These are phyloP conservation scores for Tetraodon nigroviridis DNA, from an alignment of 2,113 vertebrate species.

Conservation along the genomic window DNA sequence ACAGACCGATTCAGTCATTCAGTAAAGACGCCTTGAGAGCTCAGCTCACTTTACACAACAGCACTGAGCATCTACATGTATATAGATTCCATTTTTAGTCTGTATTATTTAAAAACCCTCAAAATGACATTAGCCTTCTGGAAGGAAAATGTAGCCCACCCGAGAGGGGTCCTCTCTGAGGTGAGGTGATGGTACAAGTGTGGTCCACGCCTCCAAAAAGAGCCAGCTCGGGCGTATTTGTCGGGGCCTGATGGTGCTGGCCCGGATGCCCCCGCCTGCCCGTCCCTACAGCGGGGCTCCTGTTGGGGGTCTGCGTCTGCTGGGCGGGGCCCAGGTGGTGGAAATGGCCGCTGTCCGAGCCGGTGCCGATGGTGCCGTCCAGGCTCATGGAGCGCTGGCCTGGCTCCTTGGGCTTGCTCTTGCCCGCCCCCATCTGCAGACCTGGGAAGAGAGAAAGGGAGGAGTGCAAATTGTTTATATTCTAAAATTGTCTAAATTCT, in stretches of 20 bases:
- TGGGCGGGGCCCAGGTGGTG: constrained; percentile 73
- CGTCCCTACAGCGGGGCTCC: constrained; percentile 75
- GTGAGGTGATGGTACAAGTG: constrained; percentile 79
- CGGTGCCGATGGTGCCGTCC: constrained; percentile 79
- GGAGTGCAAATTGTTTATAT: too few species aligned
- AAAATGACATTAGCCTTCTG: background rate
- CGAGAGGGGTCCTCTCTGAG: constrained; percentile 76
- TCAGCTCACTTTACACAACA: too few species aligned
- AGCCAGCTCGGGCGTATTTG: constrained; percentile 73
- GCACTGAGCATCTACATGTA: too few species aligned
- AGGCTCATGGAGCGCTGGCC: constrained; percentile 91
- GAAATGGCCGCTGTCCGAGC: constrained; percentile 71
- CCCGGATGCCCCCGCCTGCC: constrained; percentile 76
- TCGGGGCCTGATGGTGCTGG: constrained; percentile 71
- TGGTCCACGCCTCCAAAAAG: constrained; percentile 89
- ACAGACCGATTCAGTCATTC: constrained; percentile 44
- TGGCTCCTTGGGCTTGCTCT: constrained; percentile 93
- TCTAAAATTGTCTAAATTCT: too few species aligned
- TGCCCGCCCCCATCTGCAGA: constrained; percentile 88
- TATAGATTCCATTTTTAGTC: too few species aligned
- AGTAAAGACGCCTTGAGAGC: background rate
- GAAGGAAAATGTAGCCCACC: constrained; percentile 43
- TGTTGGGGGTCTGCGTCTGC: constrained; percentile 84
- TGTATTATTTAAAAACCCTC: too few species aligned
- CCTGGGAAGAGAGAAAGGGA: constrained; percentile 47